Evolutionary conservation across 2,113 vertebrate species (phyloP).

Genomic region (Seriola quinqueradiata): DNA sequence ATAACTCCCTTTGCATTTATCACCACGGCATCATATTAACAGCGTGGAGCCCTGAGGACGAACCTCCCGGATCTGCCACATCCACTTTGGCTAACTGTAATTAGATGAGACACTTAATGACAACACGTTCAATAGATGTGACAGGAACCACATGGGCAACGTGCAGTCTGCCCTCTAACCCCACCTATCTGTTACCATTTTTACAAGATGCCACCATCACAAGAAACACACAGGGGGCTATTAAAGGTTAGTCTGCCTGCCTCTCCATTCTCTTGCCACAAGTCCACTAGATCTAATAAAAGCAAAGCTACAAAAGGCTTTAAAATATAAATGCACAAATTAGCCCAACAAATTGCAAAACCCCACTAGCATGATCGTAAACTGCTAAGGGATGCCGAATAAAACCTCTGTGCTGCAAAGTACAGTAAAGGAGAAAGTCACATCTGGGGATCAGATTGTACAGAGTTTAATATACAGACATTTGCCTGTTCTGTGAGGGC

Average conservation of each 20-base stretch:
- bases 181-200: slow-evolving; percentile 45
- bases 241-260: slow-evolving; percentile 20
- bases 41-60: slow-evolving; percentile 4
- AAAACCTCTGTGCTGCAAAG: slow-evolving; percentile 24
- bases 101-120: slow-evolving; percentile 66
- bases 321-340: slow-evolving; percentile 47
- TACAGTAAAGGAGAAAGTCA: slow-evolving; percentile 36
- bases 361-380: slow-evolving; percentile 26
- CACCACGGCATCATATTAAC: slow-evolving; percentile 20
- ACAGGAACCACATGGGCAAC: slow-evolving; percentile 44
- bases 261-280: slow-evolving; percentile 28
- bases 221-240: slow-evolving; percentile 36
- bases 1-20: slow-evolving; percentile 20
- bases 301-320: slow-evolving; percentile 24
- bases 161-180: slow-evolving; percentile 49
- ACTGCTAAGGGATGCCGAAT: slow-evolving; percentile 25
- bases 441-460: slow-evolving; percentile 54
- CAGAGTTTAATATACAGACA: slow-evolving; percentile 57
- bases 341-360: slow-evolving; percentile 35
- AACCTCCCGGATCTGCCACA: slow-evolving; percentile 39
- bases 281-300: slow-evolving; percentile 23
- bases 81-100: slow-evolving; percentile 56
- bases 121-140: slow-evolving; percentile 52
- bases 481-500: slow-evolving; percentile 48
- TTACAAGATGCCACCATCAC: slow-evolving; percentile 40